A percentile compares a stretch with the other conserved stretches of the same genome.
phyloP scores from a whole-genome alignment of 2,888 invertebrate genomes.

The Cryptophagus acutangulus region DNA sequence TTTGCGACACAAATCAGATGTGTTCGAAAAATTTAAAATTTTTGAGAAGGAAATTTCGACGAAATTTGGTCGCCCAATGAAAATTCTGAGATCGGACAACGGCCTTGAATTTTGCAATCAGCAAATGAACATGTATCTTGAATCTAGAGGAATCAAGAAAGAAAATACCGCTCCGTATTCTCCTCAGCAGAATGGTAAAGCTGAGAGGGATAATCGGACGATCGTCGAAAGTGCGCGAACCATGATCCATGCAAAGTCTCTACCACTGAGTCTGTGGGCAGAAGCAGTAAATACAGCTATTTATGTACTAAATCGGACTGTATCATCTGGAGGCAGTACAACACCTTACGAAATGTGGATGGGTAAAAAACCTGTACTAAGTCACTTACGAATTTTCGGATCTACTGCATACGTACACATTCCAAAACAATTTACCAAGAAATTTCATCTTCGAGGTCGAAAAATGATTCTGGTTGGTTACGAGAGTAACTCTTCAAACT shows the following conservation, averaged over 20 bases:
- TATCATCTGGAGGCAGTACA: conserved; percentile 32
- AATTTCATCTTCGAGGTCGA: too few relatives aligned
- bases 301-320: conserved; percentile 36
- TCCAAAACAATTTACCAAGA: conserved; percentile 11
- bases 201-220: conserved; percentile 29
- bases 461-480: conserved; percentile 6
- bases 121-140: conserved; percentile 13
- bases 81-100: conserved; percentile 18
- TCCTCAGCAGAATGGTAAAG: conserved; percentile 22
- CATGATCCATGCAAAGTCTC: conserved; percentile 21
- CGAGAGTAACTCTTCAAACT: background rate
- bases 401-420: conserved; percentile 15
- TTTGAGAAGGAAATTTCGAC: conserved; percentile 25
- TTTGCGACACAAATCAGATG: conserved; percentile 28
- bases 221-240: conserved; percentile 26
- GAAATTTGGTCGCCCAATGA: conserved; percentile 8
- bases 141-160: conserved; percentile 16
- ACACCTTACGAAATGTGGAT: conserved; percentile 38
- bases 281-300: conserved; percentile 37
- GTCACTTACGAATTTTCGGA: conserved; percentile 34
- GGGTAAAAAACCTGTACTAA: conserved; percentile 32
- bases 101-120: conserved; percentile 21
- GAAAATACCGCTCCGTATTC: conserved; percentile 9
- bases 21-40: conserved; percentile 18
- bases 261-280: conserved; percentile 26